Percentiles rank a stretch among this genome's conserved stretches.
Evolutionary conservation across 2,888 invertebrate genomes (phyloP).

Genomic region (Vanessa cardui): DNA sequence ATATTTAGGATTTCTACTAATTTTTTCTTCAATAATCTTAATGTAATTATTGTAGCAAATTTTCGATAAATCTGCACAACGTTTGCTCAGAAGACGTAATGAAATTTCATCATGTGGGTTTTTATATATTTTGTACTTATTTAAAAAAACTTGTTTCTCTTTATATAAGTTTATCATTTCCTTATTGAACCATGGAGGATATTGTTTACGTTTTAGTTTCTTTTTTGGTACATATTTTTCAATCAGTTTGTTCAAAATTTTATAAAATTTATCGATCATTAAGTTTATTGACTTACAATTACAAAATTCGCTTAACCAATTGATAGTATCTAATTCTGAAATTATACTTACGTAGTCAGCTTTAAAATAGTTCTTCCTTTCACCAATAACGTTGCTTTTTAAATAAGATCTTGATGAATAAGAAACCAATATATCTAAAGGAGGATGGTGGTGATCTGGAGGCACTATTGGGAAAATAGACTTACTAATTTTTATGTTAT

Average conservation of each 20-base stretch:
- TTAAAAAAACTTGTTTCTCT: constrained; percentile 5
- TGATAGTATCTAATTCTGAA: constrained; percentile 3
- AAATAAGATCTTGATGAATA: too few species aligned
- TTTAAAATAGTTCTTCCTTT: background rate
- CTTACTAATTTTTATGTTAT: constrained; percentile 1
- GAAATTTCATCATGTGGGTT: constrained; percentile 4
- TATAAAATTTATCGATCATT: constrained; percentile 6
- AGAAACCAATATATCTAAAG: background rate
- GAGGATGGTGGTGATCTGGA: constrained; percentile 5
- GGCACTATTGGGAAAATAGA: constrained; percentile 5
- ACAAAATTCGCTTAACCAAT: constrained; percentile 3
- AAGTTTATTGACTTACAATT: constrained; percentile 5
- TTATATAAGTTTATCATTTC: constrained; percentile 5
- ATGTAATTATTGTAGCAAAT: constrained; percentile 3
- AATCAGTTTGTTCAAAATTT: constrained; percentile 4
- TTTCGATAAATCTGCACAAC: constrained; percentile 3
- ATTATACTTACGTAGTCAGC: constrained; percentile 5
- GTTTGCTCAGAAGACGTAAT: constrained; percentile 2
- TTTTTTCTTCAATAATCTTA: constrained; percentile 1
- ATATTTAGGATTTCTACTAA: constrained; percentile 2
- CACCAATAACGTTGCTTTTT: too few species aligned
- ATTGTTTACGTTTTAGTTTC: background rate
- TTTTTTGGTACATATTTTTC: constrained; percentile 3
- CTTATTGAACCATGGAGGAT: constrained; percentile 1
- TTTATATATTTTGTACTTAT: constrained; percentile 9